Conservation (phyloP, 2,888 invertebrate genomes). For the Drosophila fungiperda region DNA sequence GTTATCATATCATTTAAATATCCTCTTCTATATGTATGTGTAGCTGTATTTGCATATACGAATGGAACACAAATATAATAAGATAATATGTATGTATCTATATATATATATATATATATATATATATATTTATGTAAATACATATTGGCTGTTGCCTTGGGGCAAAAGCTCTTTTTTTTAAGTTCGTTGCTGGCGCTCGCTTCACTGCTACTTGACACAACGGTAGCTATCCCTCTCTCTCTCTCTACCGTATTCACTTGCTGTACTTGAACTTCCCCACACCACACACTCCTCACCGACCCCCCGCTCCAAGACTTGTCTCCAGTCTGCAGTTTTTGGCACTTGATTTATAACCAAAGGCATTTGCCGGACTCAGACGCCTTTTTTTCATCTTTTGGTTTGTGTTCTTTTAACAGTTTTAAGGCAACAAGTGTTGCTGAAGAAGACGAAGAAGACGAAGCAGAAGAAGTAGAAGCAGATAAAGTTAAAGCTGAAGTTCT, state of each 20-base stretch:
- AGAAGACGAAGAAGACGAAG: not conserved
- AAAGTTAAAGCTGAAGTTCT: constrained; percentile 1
- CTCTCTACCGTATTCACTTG: not conserved
- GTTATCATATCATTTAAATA: too few species aligned
- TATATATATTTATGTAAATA: constrained; percentile 7
- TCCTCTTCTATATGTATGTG: not conserved
- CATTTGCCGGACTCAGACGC: constrained; percentile 38
- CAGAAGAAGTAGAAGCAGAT: not conserved
- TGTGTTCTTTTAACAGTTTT: not conserved
- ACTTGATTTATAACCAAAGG: constrained; percentile 63
- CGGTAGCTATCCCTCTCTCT: constrained; percentile 1
- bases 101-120: constrained; percentile 11
- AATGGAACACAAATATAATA: not conserved
- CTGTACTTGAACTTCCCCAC: not conserved
- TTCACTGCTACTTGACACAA: constrained; percentile 58
- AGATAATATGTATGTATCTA: constrained; percentile 13
- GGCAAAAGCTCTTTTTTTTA: constrained; percentile 43
- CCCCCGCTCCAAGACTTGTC: not conserved
- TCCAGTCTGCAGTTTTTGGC: constrained; percentile 55
- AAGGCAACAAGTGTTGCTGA: constrained; percentile 47
- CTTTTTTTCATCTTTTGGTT: not conserved
- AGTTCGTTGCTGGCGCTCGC: constrained; percentile 53
- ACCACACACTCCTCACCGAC: not conserved
- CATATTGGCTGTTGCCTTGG: constrained; percentile 22
- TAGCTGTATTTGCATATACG: not conserved